A percentile compares a stretch with the other conserved stretches of the same genome.
phyloP scores from a whole-genome alignment of 1,140 invertebrate genomes.

The Brachionus plicatilis region DNA sequence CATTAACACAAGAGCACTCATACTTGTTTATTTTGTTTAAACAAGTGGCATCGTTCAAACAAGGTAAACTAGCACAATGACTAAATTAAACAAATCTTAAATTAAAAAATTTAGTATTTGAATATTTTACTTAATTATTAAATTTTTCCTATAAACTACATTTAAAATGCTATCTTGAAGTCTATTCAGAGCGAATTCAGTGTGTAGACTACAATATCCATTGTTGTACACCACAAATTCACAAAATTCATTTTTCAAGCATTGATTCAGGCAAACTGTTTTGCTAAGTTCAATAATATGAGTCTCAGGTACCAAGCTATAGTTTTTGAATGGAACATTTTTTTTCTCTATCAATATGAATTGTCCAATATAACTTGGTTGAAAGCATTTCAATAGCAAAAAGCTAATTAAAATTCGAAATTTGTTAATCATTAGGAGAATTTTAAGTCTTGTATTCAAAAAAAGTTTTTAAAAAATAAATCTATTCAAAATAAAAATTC shows the following conservation, averaged over 20 bases:
- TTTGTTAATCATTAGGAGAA: too few relatives aligned
- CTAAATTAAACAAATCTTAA: background rate
- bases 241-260: background rate
- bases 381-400: too few relatives aligned
- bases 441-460: too few relatives aligned
- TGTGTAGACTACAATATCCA: background rate
- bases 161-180: background rate
- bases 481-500: too few relatives aligned
- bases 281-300: background rate
- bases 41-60: background rate
- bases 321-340: background rate
- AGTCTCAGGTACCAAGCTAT: background rate
- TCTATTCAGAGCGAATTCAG: background rate
- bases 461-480: too few relatives aligned
- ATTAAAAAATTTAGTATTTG: background rate
- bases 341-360: background rate
- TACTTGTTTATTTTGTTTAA: too few relatives aligned
- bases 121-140: background rate
- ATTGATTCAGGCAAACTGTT: background rate
- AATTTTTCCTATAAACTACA: background rate
- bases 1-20: too few relatives aligned
- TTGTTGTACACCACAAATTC: background rate
- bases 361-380: background rate
- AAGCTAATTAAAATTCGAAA: too few relatives aligned
- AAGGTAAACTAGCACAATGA: background rate